A percentile compares a stretch with the other conserved stretches of the same genome.
Conservation (phyloP, 2,888 invertebrate genomes). For the Caenorhabditis wallacei region DNA sequence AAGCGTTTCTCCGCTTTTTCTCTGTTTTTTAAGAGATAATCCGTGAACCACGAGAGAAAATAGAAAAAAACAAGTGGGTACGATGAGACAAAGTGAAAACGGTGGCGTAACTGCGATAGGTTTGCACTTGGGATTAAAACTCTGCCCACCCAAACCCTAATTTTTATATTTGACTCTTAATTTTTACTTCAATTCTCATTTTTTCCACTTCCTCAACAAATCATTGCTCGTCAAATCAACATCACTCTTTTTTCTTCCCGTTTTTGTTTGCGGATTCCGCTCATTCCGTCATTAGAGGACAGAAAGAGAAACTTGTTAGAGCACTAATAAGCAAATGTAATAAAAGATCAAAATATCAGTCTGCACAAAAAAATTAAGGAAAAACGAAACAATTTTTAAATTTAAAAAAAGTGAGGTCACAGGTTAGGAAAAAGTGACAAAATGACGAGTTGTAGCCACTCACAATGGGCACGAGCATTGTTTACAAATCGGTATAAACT, state of each 20-base stretch:
- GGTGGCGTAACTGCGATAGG: slow-evolving; percentile 40
- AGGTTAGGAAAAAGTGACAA: slow-evolving; percentile 35
- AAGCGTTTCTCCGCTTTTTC: slow-evolving; percentile 6
- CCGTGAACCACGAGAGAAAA: slow-evolving; percentile 44
- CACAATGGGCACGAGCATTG: slow-evolving; percentile 49
- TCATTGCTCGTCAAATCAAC: slow-evolving; percentile 33
- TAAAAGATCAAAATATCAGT: slow-evolving; percentile 31
- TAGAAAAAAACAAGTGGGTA: slow-evolving; percentile 30
- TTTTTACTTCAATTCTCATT: neutral
- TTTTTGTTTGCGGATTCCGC: slow-evolving; percentile 52
- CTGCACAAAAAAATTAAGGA: slow-evolving; percentile 15
- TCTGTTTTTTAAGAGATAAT: slow-evolving; percentile 18
- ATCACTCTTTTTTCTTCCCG: slow-evolving; percentile 5
- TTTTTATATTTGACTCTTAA: slow-evolving; percentile 1
- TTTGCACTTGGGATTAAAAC: slow-evolving; percentile 58
- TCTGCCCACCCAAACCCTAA: slow-evolving; percentile 20
- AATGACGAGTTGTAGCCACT: slow-evolving; percentile 49
- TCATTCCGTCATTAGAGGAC: slow-evolving; percentile 33
- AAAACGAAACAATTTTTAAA: neutral
- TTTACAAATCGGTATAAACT: slow-evolving; percentile 47
- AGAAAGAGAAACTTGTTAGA: slow-evolving; percentile 30
- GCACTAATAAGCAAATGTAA: slow-evolving; percentile 13
- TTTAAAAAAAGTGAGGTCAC: slow-evolving; percentile 2
- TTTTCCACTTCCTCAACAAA: slow-evolving; percentile 27
- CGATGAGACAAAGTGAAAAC: slow-evolving; percentile 40